These are phyloP conservation scores for Gisinianus flammeolus DNA, from an alignment of 2,888 invertebrate species.

Conservation along the genomic window DNA sequence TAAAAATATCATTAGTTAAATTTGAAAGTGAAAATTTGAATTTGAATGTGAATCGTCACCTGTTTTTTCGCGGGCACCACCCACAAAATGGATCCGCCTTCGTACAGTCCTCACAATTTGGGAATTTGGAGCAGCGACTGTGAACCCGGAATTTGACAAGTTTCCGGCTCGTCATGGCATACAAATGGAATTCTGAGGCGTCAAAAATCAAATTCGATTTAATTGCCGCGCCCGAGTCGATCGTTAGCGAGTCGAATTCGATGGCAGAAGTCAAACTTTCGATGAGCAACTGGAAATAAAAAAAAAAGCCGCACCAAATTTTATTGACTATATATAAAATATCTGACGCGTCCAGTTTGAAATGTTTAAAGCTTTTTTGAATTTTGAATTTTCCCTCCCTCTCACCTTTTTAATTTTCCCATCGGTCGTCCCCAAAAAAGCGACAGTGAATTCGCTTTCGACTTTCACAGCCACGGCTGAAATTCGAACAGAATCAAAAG, in stretches of 20 bases:
- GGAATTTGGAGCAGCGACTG: not conserved
- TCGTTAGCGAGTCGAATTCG: slow-evolving; percentile 19
- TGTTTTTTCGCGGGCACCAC: slow-evolving; percentile 21
- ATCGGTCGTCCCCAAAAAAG: slow-evolving; percentile 23
- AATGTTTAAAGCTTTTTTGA: too few relatives aligned
- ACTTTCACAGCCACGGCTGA: slow-evolving; percentile 7
- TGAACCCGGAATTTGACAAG: not conserved
- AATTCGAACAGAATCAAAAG: not conserved
- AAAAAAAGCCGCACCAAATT: not conserved
- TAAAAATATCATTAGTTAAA: not conserved
- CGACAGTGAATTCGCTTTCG: slow-evolving; percentile 22
- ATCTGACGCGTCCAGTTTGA: too few relatives aligned
- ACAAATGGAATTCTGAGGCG: slow-evolving; percentile 22
- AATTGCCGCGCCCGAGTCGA: slow-evolving; percentile 10
- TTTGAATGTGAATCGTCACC: slow-evolving; percentile 9
- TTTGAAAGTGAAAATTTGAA: too few relatives aligned
- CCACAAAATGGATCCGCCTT: slow-evolving; percentile 33
- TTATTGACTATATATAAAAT: too few relatives aligned
- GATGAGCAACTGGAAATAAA: slow-evolving; percentile 17
- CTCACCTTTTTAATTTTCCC: slow-evolving; percentile 33
- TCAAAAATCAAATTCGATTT: slow-evolving; percentile 24
- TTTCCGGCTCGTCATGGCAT: slow-evolving; percentile 5
- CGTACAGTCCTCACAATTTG: slow-evolving; percentile 19
- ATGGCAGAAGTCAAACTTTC: not conserved
- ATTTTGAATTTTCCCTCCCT: not conserved